Evolutionary conservation across 2,113 vertebrate species (phyloP).

Genomic region (Trachemys scripta): DNA sequence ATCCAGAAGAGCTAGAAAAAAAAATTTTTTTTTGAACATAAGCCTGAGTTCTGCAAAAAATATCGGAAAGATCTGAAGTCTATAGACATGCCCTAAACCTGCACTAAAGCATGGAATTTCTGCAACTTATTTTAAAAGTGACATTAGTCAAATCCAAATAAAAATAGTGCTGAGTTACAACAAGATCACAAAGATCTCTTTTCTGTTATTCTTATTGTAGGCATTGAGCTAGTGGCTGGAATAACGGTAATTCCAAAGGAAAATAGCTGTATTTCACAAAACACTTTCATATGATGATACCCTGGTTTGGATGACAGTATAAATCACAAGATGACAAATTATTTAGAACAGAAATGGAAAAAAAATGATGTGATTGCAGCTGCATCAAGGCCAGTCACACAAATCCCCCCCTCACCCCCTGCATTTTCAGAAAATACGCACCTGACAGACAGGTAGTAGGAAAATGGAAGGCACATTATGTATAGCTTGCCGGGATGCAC

Average conservation of each 20-base stretch:
- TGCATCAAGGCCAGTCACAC: background rate
- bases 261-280: background rate
- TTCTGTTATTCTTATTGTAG: background rate
- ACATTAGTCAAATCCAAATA: background rate
- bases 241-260: background rate
- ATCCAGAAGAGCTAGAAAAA: background rate
- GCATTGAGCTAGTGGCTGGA: background rate
- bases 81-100: background rate
- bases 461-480: background rate
- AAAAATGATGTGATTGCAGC: background rate
- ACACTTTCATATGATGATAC: background rate
- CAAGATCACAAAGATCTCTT: background rate
- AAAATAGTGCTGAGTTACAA: background rate
- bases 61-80: background rate
- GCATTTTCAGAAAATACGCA: background rate
- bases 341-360: background rate
- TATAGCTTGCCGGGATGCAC: background rate
- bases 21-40: background rate
- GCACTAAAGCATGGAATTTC: background rate
- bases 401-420: fast-evolving
- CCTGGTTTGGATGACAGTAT: background rate
- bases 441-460: background rate
- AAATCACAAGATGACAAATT: background rate
- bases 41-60: background rate
- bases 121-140: background rate